Evolutionary conservation across 1,140 invertebrate species (phyloP), one percentile per base, ranked within the genome.

Genomic region (Tribolium castaneum): DNA sequence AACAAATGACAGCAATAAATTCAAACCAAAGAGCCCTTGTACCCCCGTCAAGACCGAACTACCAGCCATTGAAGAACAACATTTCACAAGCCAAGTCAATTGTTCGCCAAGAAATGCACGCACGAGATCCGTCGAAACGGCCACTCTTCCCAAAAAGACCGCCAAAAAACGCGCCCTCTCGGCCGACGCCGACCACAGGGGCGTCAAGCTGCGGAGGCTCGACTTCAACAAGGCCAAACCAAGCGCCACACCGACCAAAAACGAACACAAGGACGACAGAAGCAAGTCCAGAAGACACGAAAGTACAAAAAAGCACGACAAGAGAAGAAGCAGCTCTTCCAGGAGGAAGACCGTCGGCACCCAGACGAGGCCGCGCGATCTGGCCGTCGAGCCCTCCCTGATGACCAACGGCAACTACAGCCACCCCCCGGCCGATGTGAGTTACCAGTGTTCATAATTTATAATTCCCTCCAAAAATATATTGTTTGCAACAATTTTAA

Each of bases 391-490:
- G 66, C 83, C 84, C 51, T 81, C 79, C 12, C 59, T 86, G 49
- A 72, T 86, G 70, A 82, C 84, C 1, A 83, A 83, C 82, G 85
- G 85, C 49, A 86, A 86, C 70, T 85, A 85, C 76, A 84, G 81
- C 78, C 82, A 84, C 78, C 82, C 85, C 25, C 85, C 84, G 39
- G 80, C 80, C 62, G 82, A 86, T 82, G 83, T 86, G 82, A 84
- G 85, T n/a, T n/a, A n/a, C n/a, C n/a, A n/a, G n/a, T n/a, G n/a
- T n/a, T n/a, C n/a, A n/a, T n/a, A n/a, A n/a, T n/a, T n/a, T n/a
- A n/a, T n/a, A n/a, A n/a, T n/a, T n/a, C n/a, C n/a, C n/a, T n/a
- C n/a, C n/a, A n/a, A n/a, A n/a, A n/a, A n/a, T n/a, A n/a, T n/a
- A n/a, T n/a, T n/a, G n/a, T n/a, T n/a, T n/a, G n/a, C n/a, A n/a